phyloP scores from a whole-genome alignment of 92 coral and sea anemone species.

The Blastomussa wellsi region DNA sequence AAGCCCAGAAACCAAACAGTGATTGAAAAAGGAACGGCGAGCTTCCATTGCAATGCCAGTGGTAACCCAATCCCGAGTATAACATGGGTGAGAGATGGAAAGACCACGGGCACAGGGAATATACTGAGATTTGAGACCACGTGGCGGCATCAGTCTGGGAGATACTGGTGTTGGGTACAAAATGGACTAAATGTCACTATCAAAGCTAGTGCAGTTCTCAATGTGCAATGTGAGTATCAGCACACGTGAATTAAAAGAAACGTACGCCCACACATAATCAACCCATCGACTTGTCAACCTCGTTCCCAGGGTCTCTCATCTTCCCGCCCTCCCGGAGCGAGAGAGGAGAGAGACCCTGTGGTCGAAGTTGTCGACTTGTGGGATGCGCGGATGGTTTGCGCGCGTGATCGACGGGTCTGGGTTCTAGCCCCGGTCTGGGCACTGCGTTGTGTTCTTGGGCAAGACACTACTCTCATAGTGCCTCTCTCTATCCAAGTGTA shows the following conservation, averaged over 20 bases:
- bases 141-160: background rate
- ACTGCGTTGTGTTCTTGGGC: too few relatives aligned
- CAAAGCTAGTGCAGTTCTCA: background rate
- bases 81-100: conserved; percentile 9
- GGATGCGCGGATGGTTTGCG: too few relatives aligned
- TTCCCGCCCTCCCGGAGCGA: too few relatives aligned
- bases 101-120: background rate
- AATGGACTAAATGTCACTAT: conserved; percentile 2
- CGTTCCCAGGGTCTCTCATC: too few relatives aligned
- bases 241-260: background rate
- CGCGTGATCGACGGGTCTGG: too few relatives aligned
- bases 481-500: too few relatives aligned
- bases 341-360: too few relatives aligned
- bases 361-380: too few relatives aligned
- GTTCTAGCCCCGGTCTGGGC: too few relatives aligned
- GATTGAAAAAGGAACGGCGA: background rate
- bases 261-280: background rate
- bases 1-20: background rate
- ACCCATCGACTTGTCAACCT: too few relatives aligned
- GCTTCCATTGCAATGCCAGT: background rate
- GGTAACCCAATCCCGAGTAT: background rate
- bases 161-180: background rate
- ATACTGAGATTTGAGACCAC: background rate
- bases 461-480: too few relatives aligned
- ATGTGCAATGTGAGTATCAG: conserved; percentile 4